phyloP scores from a whole-genome alignment of 92 coral and sea anemone species.

The Meandrina meandrites region DNA sequence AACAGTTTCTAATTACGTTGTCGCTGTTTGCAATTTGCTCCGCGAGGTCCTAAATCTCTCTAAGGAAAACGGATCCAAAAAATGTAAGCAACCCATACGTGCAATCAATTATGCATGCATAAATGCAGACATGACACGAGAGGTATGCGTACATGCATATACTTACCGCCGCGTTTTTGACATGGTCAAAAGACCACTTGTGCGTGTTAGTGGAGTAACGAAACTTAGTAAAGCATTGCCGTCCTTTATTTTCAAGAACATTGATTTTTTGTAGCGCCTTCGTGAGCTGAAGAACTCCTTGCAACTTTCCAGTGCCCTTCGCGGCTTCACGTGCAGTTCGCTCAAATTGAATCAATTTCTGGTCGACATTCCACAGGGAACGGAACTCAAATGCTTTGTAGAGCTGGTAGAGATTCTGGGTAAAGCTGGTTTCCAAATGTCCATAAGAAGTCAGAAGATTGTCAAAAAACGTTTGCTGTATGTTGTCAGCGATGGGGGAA shows the following conservation, averaged over 20 bases:
- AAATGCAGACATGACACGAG: too few relatives aligned
- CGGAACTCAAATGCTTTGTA: conserved; percentile 19
- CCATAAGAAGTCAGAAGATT: conserved; percentile 6
- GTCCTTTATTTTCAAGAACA: background rate
- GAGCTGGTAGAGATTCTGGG: background rate
- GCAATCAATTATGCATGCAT: too few relatives aligned
- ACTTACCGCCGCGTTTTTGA: background rate
- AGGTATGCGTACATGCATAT: background rate
- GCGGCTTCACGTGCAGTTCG: background rate
- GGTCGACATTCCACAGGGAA: background rate
- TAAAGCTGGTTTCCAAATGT: background rate
- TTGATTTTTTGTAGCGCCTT: background rate
- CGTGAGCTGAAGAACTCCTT: background rate
- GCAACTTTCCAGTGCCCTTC: background rate
- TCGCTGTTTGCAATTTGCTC: too few relatives aligned
- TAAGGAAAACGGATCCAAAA: too few relatives aligned
- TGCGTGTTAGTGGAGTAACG: background rate
- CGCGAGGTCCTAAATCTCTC: too few relatives aligned
- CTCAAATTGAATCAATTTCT: background rate
- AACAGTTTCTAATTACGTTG: too few relatives aligned
- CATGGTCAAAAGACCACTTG: conserved; percentile 6
- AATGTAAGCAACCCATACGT: too few relatives aligned
- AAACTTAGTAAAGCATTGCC: background rate
- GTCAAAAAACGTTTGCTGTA: conserved; percentile 6
- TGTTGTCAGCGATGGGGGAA: conserved; percentile 9